Evolutionary conservation across 2,797 vertebrate species (phyloP).

Genomic region (Brachyrhaphis roseni): DNA sequence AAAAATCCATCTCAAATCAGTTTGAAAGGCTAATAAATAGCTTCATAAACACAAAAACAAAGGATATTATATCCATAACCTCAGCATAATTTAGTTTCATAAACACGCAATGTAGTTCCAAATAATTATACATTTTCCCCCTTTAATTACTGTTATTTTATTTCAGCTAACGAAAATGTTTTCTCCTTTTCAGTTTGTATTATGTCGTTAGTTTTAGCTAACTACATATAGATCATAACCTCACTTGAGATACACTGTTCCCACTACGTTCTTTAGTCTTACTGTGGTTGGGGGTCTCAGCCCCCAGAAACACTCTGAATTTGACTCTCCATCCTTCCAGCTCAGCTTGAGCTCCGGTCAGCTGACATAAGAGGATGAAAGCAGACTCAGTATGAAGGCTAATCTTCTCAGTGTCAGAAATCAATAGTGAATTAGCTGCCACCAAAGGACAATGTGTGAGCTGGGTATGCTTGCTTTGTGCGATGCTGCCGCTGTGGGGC

Average conservation of each 20-base stretch:
- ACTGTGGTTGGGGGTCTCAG: not conserved
- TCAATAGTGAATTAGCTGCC: conserved; percentile 74
- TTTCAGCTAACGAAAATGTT: too few relatives aligned
- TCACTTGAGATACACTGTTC: not conserved
- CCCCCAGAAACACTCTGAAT: not conserved
- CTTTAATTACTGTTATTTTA: too few relatives aligned
- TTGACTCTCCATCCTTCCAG: not conserved
- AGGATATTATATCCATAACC: too few relatives aligned
- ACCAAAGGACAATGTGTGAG: conserved; percentile 43
- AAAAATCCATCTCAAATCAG: too few relatives aligned
- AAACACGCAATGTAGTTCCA: too few relatives aligned
- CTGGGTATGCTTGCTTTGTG: conserved; percentile 35
- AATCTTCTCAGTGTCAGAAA: conserved; percentile 63
- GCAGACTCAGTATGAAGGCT: conserved; percentile 21
- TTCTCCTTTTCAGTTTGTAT: too few relatives aligned
- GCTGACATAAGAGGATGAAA: conserved; percentile 30
- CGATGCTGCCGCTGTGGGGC: conserved; percentile 35
- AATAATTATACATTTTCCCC: too few relatives aligned
- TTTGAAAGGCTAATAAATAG: too few relatives aligned
- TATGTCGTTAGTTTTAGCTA: too few relatives aligned
- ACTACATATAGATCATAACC: too few relatives aligned
- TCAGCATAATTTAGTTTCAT: too few relatives aligned
- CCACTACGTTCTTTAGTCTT: not conserved
- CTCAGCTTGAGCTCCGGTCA: not conserved
- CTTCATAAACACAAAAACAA: too few relatives aligned